phyloP scores from a whole-genome alignment of 2,113 vertebrate genomes.

The Plecturocebus donacophilus region DNA sequence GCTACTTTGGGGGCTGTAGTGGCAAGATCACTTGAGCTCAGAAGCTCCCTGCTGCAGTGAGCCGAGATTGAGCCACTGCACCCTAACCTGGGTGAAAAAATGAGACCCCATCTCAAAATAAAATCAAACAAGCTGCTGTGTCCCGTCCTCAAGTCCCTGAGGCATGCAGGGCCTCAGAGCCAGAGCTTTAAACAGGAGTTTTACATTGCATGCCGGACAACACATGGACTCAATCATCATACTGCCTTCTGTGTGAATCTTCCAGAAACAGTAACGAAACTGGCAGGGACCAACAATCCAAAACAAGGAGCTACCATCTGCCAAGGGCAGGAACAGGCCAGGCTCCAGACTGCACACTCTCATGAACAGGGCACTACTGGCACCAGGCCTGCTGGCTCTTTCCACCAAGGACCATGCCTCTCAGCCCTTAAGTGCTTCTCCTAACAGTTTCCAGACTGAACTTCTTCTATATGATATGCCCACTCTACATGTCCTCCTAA shows the following conservation, averaged over 20 bases:
- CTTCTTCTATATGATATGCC: neutral
- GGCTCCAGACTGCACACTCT: no score
- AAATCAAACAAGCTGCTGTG: neutral
- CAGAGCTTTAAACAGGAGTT: neutral
- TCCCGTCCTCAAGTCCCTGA: neutral
- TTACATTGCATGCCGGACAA: neutral
- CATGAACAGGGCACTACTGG: no score
- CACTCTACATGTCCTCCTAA: neutral
- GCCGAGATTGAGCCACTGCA: no score
- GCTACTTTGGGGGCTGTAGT: no score
- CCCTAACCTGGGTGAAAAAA: neutral
- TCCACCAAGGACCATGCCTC: neutral
- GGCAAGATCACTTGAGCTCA: no score
- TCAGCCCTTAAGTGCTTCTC: neutral
- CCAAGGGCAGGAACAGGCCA: neutral
- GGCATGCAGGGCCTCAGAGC: neutral
- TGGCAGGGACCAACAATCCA: neutral
- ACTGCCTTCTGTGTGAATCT: neutral
- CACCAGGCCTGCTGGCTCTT: neutral
- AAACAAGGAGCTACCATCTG: neutral
- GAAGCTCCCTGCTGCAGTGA: no score
- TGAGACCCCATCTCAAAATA: neutral
- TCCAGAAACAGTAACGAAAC: neutral
- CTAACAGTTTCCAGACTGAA: neutral
- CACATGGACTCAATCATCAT: neutral